Percentiles rank a stretch among this genome's conserved stretches.
Conservation (phyloP, 2,797 vertebrate genomes). For the Spatula versicolor region DNA sequence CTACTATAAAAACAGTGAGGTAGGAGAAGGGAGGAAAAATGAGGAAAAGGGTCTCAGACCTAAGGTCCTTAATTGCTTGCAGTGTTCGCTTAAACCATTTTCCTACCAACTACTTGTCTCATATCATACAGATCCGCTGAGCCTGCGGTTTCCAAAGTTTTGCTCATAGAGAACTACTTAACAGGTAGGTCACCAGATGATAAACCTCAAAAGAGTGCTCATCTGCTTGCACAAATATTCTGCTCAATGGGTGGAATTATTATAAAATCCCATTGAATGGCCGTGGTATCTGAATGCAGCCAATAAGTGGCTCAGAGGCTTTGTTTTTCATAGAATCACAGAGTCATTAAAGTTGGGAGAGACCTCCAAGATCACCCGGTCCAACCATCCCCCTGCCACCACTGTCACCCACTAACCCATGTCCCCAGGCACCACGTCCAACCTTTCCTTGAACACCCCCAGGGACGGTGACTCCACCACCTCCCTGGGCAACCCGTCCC, state of each 20-base stretch:
- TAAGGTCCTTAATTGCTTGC: not conserved
- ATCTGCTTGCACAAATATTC: accelerated
- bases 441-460: too few relatives aligned
- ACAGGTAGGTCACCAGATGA: not conserved
- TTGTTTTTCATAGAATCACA: not conserved
- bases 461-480: too few relatives aligned
- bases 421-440: too few relatives aligned
- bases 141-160: not conserved
- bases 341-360: too few relatives aligned
- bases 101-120: not conserved
- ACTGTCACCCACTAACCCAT: too few relatives aligned
- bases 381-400: too few relatives aligned
- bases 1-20: not conserved
- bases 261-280: not conserved
- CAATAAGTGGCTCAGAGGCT: not conserved
- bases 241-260: not conserved
- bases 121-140: not conserved
- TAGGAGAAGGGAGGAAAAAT: not conserved
- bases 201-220: not conserved
- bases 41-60: not conserved
- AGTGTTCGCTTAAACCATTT: not conserved
- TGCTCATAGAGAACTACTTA: not conserved
- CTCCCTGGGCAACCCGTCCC: too few relatives aligned
- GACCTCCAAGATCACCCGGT: too few relatives aligned
- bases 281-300: not conserved